A percentile compares a stretch with the other conserved stretches of the same genome.
Evolutionary conservation across 2,113 vertebrate genomes (phyloP).

Genomic region (Centrocercus urophasianus): DNA sequence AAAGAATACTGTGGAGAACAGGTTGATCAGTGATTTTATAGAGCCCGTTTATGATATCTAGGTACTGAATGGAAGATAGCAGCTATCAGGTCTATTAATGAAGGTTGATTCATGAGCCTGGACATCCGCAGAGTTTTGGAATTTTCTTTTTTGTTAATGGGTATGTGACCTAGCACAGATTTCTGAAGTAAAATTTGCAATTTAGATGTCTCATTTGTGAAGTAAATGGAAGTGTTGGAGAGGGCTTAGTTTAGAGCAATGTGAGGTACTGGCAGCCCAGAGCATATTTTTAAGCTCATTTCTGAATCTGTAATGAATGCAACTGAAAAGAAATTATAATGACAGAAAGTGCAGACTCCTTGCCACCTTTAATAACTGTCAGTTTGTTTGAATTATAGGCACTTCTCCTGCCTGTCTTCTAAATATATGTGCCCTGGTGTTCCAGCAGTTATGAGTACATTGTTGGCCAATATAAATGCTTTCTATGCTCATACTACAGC

Average conservation of each 20-base stretch:
- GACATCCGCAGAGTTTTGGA: background rate
- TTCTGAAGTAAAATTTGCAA: background rate
- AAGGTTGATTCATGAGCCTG: background rate
- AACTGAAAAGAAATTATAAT: background rate
- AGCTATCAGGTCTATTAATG: background rate
- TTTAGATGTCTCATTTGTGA: background rate
- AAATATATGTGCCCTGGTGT: constrained; percentile 99
- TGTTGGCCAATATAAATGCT: constrained; percentile 97
- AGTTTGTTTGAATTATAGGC: constrained; percentile 80
- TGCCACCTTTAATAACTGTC: background rate
- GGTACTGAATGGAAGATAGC: background rate
- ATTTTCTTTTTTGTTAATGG: background rate
- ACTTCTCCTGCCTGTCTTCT: constrained; percentile 97
- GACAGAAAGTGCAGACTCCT: background rate
- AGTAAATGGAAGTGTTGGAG: background rate
- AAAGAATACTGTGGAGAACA: background rate
- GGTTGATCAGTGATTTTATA: background rate
- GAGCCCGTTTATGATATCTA: background rate
- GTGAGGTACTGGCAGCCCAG: background rate
- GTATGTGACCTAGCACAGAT: background rate
- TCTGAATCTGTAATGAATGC: background rate
- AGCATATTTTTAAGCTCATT: background rate
- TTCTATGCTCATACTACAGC: constrained; percentile 97
- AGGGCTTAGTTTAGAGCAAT: background rate
- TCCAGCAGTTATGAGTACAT: constrained; percentile 96